phyloP scores from a whole-genome alignment of 2,113 vertebrate species.

The Lasiurus cinereus region DNA sequence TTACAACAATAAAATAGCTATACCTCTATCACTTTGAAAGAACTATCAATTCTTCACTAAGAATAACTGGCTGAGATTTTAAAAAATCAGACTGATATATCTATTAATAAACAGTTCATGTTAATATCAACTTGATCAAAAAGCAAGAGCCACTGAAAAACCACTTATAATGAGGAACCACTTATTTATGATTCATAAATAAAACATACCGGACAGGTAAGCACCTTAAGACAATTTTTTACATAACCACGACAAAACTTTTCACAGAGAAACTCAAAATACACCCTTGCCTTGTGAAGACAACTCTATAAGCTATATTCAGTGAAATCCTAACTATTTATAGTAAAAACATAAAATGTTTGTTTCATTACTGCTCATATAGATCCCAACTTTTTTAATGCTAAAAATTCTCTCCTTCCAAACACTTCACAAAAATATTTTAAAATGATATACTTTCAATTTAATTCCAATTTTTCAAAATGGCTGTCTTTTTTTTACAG shows the following conservation, averaged over 20 bases:
- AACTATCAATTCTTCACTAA: conserved; percentile 1
- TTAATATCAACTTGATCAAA: conserved; percentile 43
- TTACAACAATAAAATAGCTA: not conserved
- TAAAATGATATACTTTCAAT: not conserved
- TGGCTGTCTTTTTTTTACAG: too few species aligned
- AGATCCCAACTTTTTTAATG: not conserved
- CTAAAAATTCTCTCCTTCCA: conserved; percentile 42
- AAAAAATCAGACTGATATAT: not conserved
- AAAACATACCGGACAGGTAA: not conserved
- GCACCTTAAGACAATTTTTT: conserved; percentile 3
- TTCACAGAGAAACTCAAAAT: conserved; percentile 57
- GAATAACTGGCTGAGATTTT: not conserved
- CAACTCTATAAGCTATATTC: conserved; percentile 45
- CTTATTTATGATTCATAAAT: not conserved
- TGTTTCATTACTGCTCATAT: not conserved
- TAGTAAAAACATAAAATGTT: conserved; percentile 48
- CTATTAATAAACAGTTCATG: not conserved
- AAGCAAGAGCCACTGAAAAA: not conserved
- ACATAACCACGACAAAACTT: not conserved
- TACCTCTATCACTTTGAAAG: not conserved
- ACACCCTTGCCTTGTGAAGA: not conserved
- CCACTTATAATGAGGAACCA: not conserved
- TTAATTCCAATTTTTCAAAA: conserved; percentile 56
- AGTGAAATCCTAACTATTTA: conserved; percentile 47
- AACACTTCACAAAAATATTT: conserved; percentile 45